Evolutionary conservation across 2,113 vertebrate genomes (phyloP).

Genomic region (Anolis sagrei): DNA sequence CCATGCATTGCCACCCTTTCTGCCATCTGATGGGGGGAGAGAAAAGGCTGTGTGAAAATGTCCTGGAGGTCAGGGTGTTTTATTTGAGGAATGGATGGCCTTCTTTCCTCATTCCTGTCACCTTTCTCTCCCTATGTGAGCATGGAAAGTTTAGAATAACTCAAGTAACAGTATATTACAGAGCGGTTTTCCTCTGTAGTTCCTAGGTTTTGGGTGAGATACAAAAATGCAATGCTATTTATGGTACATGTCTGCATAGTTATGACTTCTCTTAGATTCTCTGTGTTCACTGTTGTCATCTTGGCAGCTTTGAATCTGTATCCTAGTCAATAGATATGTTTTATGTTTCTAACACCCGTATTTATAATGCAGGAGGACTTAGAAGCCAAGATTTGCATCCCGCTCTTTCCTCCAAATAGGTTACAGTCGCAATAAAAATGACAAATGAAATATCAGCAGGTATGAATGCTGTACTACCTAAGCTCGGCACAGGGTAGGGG

Average conservation of each 20-base stretch:
- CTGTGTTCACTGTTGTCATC: neutral
- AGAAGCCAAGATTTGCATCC: neutral
- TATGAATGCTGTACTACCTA: neutral
- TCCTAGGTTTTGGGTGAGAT: neutral
- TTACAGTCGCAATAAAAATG: neutral
- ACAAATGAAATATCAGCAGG: neutral
- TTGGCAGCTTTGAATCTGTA: neutral
- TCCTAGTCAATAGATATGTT: neutral
- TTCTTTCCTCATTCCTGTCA: neutral
- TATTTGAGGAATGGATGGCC: too few relatives aligned
- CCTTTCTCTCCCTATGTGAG: neutral
- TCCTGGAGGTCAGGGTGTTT: too few relatives aligned
- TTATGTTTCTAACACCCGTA: slow-evolving; percentile 13
- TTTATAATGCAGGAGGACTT: neutral
- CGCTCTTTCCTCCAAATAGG: neutral
- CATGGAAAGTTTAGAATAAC: too few relatives aligned
- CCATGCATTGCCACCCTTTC: too few relatives aligned
- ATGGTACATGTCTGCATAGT: neutral
- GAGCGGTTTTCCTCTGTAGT: too few relatives aligned
- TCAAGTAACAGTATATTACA: neutral
- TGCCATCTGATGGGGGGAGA: too few relatives aligned
- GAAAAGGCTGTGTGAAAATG: too few relatives aligned
- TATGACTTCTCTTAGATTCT: neutral
- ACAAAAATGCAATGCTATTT: neutral
- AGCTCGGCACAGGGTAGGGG: neutral